Evolutionary conservation across 2,113 vertebrate species (phyloP).

Genomic region (Ranitomeya variabilis): DNA sequence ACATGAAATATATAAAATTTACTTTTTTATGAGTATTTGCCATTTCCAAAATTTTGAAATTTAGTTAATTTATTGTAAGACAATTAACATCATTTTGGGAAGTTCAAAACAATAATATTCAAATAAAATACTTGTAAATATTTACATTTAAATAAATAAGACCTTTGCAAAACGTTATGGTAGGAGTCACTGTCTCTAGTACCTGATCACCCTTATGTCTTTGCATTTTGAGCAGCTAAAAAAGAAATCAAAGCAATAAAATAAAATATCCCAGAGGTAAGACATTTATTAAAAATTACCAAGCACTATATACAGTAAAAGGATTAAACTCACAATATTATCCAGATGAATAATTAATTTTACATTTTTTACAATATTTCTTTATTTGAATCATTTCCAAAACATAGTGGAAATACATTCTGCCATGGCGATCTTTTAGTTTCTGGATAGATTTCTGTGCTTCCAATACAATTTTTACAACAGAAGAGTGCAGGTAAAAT

Average conservation of each 20-base stretch:
- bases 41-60: neutral
- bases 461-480: slow-evolving; percentile 51
- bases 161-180: neutral
- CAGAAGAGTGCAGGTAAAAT: slow-evolving; percentile 56
- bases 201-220: neutral
- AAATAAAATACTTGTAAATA: neutral
- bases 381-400: slow-evolving; percentile 54
- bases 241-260: neutral
- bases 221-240: neutral
- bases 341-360: slow-evolving; percentile 33
- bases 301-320: slow-evolving; percentile 68
- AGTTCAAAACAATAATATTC: neutral
- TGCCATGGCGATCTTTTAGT: slow-evolving; percentile 65
- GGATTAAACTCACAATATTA: slow-evolving; percentile 57
- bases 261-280: slow-evolving; percentile 53
- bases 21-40: neutral
- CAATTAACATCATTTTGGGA: neutral
- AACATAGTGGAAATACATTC: slow-evolving; percentile 63
- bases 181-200: neutral
- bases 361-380: slow-evolving; percentile 55
- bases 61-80: neutral
- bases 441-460: slow-evolving; percentile 63
- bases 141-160: too few species aligned
- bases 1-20: too few species aligned
- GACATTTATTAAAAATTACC: slow-evolving; percentile 82